Evolutionary conservation across 2,113 vertebrate species (phyloP).

Genomic region (Arvicanthis niloticus): DNA sequence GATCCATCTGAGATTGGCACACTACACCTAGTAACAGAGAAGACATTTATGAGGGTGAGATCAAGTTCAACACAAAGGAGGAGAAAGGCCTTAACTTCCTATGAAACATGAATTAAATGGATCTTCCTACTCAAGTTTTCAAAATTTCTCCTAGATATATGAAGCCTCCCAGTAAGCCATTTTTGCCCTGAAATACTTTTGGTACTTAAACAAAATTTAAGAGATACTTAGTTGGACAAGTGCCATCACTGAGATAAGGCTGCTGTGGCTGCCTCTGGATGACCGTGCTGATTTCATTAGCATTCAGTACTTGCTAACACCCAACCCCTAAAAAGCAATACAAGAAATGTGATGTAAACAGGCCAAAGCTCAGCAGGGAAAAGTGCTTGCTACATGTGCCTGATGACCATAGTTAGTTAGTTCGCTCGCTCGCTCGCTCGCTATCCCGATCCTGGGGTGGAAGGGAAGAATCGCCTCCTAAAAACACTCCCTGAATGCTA

Average conservation of each 20-base stretch:
- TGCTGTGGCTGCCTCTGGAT: neutral
- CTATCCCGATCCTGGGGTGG: neutral
- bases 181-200: slow-evolving; percentile 24
- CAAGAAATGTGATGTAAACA: neutral
- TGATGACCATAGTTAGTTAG: neutral
- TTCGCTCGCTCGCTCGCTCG: no score
- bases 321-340: neutral
- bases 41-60: neutral
- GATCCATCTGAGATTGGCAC: neutral
- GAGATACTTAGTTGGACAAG: neutral
- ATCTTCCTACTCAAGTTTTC: slow-evolving; percentile 10
- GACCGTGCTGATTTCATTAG: neutral
- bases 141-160: neutral
- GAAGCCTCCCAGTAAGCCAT: neutral
- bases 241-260: neutral
- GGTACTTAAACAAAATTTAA: neutral
- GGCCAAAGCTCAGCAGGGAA: neutral
- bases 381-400: no score
- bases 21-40: neutral
- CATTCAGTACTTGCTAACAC: neutral
- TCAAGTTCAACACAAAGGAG: neutral
- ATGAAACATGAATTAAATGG: neutral
- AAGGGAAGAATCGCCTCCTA: neutral
- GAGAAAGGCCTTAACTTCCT: neutral
- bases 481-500: neutral